Base-by-base conservation (phyloP, 2,797 vertebrate species). In the Gymnocypris eckloni region DNA sequence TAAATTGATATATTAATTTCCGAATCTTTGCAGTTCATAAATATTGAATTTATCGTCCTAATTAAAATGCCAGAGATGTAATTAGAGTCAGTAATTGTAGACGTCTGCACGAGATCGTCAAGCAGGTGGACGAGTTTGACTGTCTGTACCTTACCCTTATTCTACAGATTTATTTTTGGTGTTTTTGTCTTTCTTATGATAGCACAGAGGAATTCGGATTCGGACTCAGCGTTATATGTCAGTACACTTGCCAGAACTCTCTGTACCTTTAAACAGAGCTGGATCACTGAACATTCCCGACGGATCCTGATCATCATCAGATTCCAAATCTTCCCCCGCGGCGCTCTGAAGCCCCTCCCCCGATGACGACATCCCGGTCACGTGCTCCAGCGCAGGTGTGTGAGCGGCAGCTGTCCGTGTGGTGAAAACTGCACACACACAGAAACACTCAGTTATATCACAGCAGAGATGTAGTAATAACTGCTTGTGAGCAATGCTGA, bases 21-120 rank as follows among this genome's bases (percentile, higher is more conserved):
- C 7, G 9, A 39, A 54, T 28, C 50, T 54, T 76, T 76, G 16
- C 50, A 6, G 12, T 56, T 59, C 22, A 78, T 41, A 41, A 12
- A 59, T 54, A 6, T 39, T 9, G 6, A 11, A 78, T 78, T 41
- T 41, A 56, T 56, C 13, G 4, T n/a, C 33, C 37, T 59, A n/a
- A 59, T 64, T 37, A 33, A 67, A 66, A 66, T 8, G 8, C 8
- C 41, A 41, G 6, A 18, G 20, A 33, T 56, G 3, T 59, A 28
- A 33, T 43, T 66, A 15, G 0, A 4, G n/a, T 6, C 45, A 79
- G 2, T 66, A 13, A 22, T 33, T 66, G 37, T 50, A 33, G 43
- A 48, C 5, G 11, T 10, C 95, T 96, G 90, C 95, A 96, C 4
- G 94, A 96, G 86, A 92, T 92, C 10, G 64, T 69, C 80, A 81